Evolutionary conservation across 2,797 vertebrate genomes (phyloP).

Genomic region (Ptychobarbus kaznakovi): DNA sequence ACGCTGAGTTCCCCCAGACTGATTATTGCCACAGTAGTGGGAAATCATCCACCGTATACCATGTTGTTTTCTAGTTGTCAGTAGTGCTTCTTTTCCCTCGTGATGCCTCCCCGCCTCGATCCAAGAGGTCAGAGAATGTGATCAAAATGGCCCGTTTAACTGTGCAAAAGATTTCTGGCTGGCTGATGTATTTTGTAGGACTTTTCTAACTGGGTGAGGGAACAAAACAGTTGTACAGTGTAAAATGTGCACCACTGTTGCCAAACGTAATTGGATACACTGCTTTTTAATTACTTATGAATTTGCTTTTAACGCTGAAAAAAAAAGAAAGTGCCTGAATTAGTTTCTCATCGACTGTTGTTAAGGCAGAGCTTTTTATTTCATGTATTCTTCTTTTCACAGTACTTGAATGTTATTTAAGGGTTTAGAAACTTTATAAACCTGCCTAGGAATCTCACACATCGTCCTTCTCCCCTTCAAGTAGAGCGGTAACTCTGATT

Average conservation of each 20-base stretch:
- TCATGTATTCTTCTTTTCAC: constrained; percentile 74
- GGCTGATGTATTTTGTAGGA: constrained; percentile 51
- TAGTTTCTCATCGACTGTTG: constrained; percentile 91
- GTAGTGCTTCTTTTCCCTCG: constrained; percentile 67
- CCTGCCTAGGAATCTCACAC: constrained; percentile 78
- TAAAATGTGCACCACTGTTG: constrained; percentile 77
- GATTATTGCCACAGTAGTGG: constrained; percentile 76
- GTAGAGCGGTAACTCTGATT: constrained; percentile 23
- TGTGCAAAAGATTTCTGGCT: constrained; percentile 28
- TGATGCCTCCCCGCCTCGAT: constrained; percentile 71
- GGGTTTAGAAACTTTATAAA: constrained; percentile 87
- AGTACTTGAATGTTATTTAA: constrained; percentile 96
- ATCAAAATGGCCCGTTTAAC: constrained; percentile 72
- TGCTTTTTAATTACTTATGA: constrained; percentile 77
- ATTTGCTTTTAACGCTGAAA: constrained; percentile 75
- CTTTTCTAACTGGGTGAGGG: constrained; percentile 64
- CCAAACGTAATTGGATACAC: constrained; percentile 85
- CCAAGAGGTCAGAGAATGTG: constrained; percentile 53
- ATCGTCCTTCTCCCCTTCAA: constrained; percentile 53
- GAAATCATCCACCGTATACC: constrained; percentile 67
- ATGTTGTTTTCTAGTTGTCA: constrained; percentile 68
- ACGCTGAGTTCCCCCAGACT: constrained; percentile 70
- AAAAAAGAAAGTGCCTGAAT: constrained; percentile 99
- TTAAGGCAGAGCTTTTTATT: constrained; percentile 84
- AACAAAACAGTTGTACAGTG: constrained; percentile 67